phyloP scores from a whole-genome alignment of 2,888 invertebrate genomes.

The Pollenia labialis region DNA sequence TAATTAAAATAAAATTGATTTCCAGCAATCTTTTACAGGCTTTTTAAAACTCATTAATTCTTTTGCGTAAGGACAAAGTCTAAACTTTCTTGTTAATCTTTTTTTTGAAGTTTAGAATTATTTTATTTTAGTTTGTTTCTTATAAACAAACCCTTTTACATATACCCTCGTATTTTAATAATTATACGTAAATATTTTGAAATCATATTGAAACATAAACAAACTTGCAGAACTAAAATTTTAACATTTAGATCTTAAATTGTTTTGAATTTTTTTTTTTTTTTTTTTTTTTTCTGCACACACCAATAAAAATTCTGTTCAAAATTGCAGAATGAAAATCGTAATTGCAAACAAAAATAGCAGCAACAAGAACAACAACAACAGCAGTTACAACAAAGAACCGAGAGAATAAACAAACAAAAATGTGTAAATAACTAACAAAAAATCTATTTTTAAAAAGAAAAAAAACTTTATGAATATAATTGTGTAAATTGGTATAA shows the following conservation, averaged over 20 bases:
- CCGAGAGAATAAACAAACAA: slow-evolving; percentile 4
- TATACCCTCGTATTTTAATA: background rate
- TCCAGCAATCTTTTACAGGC: too few relatives aligned
- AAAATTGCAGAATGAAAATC: slow-evolving; percentile 14
- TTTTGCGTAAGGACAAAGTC: too few relatives aligned
- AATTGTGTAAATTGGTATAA: slow-evolving; percentile 45
- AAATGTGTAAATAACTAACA: slow-evolving; percentile 35
- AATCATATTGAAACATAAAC: background rate
- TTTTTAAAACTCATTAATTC: too few relatives aligned
- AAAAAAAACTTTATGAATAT: slow-evolving; percentile 9
- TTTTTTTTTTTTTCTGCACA: background rate
- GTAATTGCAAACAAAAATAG: slow-evolving; percentile 12
- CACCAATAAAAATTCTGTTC: background rate
- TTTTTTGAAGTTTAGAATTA: too few relatives aligned
- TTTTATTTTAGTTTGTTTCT: background rate
- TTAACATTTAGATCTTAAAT: background rate
- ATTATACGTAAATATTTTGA: slow-evolving; percentile 1
- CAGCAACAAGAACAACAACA: background rate
- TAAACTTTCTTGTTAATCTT: too few relatives aligned
- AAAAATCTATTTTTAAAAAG: background rate
- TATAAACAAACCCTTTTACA: background rate
- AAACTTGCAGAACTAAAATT: background rate
- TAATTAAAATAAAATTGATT: too few relatives aligned
- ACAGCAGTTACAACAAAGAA: background rate
- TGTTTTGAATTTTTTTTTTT: too few relatives aligned